Conservation (phyloP, 2,888 invertebrate genomes). For the Galerucella calmariensis region DNA sequence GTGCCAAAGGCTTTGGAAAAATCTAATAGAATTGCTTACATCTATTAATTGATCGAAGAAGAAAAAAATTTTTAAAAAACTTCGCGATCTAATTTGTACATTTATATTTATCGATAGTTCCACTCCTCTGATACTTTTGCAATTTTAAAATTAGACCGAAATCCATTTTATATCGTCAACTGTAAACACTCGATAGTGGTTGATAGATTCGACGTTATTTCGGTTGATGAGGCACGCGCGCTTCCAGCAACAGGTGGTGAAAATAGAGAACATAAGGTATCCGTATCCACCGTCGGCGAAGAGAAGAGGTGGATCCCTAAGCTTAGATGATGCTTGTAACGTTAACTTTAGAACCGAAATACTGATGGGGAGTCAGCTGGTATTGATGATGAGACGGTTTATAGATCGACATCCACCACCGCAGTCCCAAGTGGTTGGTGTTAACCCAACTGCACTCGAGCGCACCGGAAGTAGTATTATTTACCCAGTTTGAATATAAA, state of each 20-base stretch:
- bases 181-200: background rate
- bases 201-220: slow-evolving; percentile 40
- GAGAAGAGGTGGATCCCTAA: slow-evolving; percentile 19
- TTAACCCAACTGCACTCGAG: background rate
- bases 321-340: slow-evolving; percentile 18
- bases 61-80: too few species aligned
- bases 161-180: background rate
- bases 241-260: slow-evolving; percentile 59
- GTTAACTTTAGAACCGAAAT: slow-evolving; percentile 22
- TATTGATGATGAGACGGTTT: slow-evolving; percentile 11
- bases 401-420: slow-evolving; percentile 8
- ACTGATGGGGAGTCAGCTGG: slow-evolving; percentile 20
- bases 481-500: background rate
- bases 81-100: too few species aligned
- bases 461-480: background rate
- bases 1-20: too few species aligned
- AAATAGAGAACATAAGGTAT: slow-evolving; percentile 61
- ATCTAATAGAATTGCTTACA: too few species aligned
- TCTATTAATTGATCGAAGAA: too few species aligned
- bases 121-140: too few species aligned
- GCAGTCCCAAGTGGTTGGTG: background rate
- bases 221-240: slow-evolving; percentile 55
- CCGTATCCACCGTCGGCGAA: slow-evolving; percentile 46
- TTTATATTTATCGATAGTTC: too few species aligned
- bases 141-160: background rate